phyloP scores from a whole-genome alignment of 1,140 invertebrate species.

The Drosophila asahinai region DNA sequence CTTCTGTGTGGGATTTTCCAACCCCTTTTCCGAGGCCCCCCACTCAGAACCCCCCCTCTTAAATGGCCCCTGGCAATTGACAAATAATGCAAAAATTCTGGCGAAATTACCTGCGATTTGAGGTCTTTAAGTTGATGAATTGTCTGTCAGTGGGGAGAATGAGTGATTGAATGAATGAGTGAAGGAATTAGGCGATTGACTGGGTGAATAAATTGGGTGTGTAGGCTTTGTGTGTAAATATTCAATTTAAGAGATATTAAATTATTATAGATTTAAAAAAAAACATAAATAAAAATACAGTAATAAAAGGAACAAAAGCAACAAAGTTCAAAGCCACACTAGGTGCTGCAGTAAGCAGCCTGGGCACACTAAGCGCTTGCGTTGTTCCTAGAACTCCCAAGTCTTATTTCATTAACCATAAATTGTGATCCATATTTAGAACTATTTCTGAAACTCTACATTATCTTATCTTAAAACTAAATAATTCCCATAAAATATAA shows the following conservation, averaged over 20 bases:
- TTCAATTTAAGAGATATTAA: neutral
- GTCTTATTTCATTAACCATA: no score
- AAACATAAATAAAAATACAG: no score
- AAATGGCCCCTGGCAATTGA: slow-evolving; percentile 54
- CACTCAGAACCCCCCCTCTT: neutral
- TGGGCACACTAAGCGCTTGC: no score
- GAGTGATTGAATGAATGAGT: slow-evolving; percentile 6
- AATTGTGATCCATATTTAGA: no score
- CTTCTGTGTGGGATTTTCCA: neutral
- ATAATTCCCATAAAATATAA: no score
- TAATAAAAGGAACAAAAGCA: no score
- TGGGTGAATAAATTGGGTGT: slow-evolving; percentile 1
- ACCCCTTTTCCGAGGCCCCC: neutral
- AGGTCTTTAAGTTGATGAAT: slow-evolving; percentile 47
- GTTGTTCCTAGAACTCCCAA: no score
- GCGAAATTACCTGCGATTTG: slow-evolving; percentile 71
- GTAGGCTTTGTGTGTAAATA: neutral
- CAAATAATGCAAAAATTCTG: slow-evolving; percentile 76
- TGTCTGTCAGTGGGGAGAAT: slow-evolving; percentile 29
- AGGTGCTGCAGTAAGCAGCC: no score
- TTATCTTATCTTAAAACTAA: no score
- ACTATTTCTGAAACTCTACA: no score
- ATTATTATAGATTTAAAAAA: no score
- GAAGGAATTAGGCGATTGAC: neutral
- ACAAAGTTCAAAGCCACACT: no score